Base-by-base conservation (phyloP, 2,888 invertebrate genomes). In the Amphimallon solstitiale region DNA sequence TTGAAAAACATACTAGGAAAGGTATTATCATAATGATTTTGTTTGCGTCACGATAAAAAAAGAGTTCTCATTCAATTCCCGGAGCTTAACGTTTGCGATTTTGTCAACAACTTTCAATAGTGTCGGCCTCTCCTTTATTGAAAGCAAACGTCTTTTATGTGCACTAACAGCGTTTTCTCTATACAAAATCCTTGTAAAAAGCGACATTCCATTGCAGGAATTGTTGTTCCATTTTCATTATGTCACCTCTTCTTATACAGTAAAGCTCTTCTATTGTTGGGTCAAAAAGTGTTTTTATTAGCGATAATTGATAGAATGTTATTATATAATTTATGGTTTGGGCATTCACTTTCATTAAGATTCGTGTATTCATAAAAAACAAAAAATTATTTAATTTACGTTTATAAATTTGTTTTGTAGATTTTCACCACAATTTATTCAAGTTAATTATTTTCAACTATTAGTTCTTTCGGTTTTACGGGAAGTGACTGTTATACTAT, bases 101-200 rank as follows among this genome's bases (percentile, higher is more conserved):
- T 34, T 35, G 35, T 51, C 51, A 51, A 51, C 29, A 34, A 35
- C 10, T 3, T 35, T 15, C 35, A 51, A 51, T 35, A 51, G 1
- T 10, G 7, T 14, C 51, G 51, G 17, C 34, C n/a, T 15, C 2
- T 35, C 34, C 35, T 51, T 51, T 35, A 14, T 35, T 17, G 51
- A 34, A 51, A 17, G 35, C 9, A 34, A 51, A 51, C n/a, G 17
- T 9, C 15, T 51, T 35, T 51, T 51, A 35, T 35, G 34, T 17
- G 10, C 10, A 51, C 35, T 35, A 51, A 51, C 35, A 51, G 35
- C 15, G 10, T 51, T 51, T 51, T 51, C 49, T 14, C 14, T 17
- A 10, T 15, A 10, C 21, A 48, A 34, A 21, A 35, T 15, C 17
- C 34, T 15, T 51, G 23, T 21, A 17, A 51, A 51, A 35, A 51